Base-by-base conservation (phyloP, 2,888 invertebrate genomes). In the Caenorhabditis imperialis region DNA sequence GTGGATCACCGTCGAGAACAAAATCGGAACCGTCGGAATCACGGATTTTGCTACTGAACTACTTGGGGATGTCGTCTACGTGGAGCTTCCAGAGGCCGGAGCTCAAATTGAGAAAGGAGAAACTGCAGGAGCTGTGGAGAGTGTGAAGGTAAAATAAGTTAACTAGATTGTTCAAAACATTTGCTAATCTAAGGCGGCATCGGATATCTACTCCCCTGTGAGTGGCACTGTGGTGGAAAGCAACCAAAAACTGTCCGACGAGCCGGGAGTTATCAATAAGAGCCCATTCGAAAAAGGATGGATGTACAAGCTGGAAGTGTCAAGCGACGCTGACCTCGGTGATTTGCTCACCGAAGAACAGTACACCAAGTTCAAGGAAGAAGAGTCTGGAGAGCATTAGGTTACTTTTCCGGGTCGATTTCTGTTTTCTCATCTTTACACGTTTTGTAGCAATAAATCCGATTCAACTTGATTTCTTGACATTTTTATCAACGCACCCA, bases 61-160 rank as follows among this genome's bases (percentile, higher is more conserved):
- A 44, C 91, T 99, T 2, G 98, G 99, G 8, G 98, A 99, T 89
- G 93, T 99, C 57, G 98, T 99, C 0, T 99, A 93, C 87, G 96
- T 95, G 20, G 95, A 98, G 88, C 90, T 96, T 69, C 97, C 98
- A 23, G 95, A 96, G 65, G 90, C 92, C 22, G 93, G 92, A 51
- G 90, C 91, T 14, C 89, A 90, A 40, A 55, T 86, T 23, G 71
- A 60, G 38, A 76, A 81, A 53, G 86, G 85, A 48, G 95, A 94
- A 83, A 96, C 96, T 90, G 95, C 94, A 88, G 98, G 97, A 12
- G 96, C 96, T 0, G 89, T 99, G 79, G 99, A 99, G 90, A 96
- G 96, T 90, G 98, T 99, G 16, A 62, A 62, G 62, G 62, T 53
- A 18, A 30, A 30, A 3, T 7, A 1, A 16, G n/a, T 53, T 4